Percentiles rank a stretch among this genome's conserved stretches.
Conservation (phyloP, 2,113 vertebrate genomes). For the Probosciger aterrimus region DNA sequence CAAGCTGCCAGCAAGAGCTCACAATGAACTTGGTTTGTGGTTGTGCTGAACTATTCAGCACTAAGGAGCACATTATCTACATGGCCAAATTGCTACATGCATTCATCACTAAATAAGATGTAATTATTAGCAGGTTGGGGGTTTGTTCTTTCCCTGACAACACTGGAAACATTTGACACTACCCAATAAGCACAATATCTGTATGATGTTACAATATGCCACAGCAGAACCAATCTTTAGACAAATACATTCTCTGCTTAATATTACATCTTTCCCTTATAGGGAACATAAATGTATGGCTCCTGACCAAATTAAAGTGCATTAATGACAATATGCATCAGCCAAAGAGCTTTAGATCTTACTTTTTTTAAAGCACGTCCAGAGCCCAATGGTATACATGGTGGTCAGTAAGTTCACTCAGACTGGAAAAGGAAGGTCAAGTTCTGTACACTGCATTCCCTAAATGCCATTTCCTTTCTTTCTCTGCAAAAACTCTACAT, state of each 20-base stretch:
- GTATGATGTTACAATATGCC: not conserved
- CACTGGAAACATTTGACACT: not conserved
- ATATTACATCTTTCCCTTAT: not conserved
- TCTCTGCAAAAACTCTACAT: not conserved
- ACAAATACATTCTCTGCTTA: not conserved
- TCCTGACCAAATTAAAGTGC: not conserved
- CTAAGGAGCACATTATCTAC: not conserved
- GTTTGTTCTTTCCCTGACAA: not conserved
- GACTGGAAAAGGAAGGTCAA: not conserved
- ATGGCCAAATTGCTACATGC: not conserved
- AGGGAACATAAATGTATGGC: not conserved
- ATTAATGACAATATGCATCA: not conserved
- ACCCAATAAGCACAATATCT: not conserved
- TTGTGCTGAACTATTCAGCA: not conserved
- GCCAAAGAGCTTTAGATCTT: not conserved
- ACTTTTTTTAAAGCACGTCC: not conserved
- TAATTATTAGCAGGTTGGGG: not conserved
- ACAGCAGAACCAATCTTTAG: not conserved
- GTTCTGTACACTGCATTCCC: not conserved
- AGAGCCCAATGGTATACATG: not conserved
- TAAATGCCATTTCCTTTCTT: not conserved
- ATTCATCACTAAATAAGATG: not conserved
- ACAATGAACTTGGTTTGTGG: not conserved
- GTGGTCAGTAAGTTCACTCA: not conserved
- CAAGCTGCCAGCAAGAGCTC: not conserved